Evolutionary conservation across 2,888 invertebrate genomes (phyloP), one percentile per base, ranked within the genome.

Genomic region (Strigamia transsilvanica): DNA sequence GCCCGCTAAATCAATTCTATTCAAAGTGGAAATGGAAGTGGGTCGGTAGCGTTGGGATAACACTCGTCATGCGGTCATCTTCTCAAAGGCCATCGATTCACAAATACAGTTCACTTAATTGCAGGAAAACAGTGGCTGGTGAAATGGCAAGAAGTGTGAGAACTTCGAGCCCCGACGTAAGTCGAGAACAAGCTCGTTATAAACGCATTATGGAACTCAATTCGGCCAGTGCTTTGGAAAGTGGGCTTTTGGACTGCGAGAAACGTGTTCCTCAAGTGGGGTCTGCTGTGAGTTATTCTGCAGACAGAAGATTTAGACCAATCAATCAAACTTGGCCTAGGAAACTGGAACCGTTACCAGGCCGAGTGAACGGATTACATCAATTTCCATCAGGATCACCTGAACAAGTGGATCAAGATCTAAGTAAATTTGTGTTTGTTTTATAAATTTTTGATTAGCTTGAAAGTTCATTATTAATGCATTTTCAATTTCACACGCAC

Each of bases 151-250:
- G 79, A 42, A 42, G 2, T 7, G 38, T 79, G 13, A 38, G 42
- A 9, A 80, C 80, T 18, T 42, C 80, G 18, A 51, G 80, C 51
- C 80, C 80, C 13, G 80, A 80, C 23, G 80, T 80, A 27, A 80
- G 51, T 51, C 80, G 80, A 32, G 80, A 80, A 32, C 80, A 80
- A 51, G 80, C 80, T 46, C 80, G 80, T 51, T 80, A 80, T 15
- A 51, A 56, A n/a, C 80, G 80, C 32, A 41, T 80, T 46, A 80
- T 80, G 80, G 42, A 80, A 51, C 42, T 80, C 18, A 80, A 46
- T 32, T 80, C 80, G 9, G 51, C 42, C 80, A 41, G 80, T 32
- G 12, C 21, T 23, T 23, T 80, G 21, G 80, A 80, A 32, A 1
- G 0, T 38, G 79, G 79, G n/a, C 12, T 38, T n/a, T 18, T n/a